Percentiles rank a stretch among this genome's conserved stretches.
phyloP scores from a whole-genome alignment of 2,797 vertebrate genomes.

The Orientallactaga sibirica region DNA sequence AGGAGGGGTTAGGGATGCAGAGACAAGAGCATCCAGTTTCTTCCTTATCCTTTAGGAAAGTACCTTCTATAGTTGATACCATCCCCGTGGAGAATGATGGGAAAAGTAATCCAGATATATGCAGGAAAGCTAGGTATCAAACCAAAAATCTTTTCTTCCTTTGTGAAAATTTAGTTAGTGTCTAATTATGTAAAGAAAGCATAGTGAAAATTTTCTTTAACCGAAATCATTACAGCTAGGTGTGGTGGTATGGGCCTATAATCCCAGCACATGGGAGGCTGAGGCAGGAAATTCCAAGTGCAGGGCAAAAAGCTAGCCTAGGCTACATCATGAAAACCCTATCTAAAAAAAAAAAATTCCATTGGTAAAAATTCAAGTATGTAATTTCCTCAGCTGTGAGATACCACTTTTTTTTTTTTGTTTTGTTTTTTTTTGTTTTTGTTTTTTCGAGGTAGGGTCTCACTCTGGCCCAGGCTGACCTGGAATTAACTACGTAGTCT shows the following conservation, averaged over 20 bases:
- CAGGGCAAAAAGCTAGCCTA: not conserved
- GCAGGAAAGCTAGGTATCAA: not conserved
- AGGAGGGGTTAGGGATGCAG: not conserved
- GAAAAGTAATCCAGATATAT: not conserved
- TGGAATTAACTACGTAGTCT: no score
- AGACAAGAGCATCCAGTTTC: constrained; percentile 14
- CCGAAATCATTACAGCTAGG: not conserved
- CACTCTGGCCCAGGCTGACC: no score
- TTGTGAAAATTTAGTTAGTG: constrained; percentile 30
- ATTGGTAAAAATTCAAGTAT: not conserved
- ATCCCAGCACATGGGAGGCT: not conserved
- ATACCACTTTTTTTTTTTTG: not conserved
- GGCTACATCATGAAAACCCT: not conserved
- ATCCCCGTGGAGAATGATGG: constrained; percentile 11
- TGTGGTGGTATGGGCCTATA: not conserved
- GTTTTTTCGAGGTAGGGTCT: no score
- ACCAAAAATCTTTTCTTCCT: not conserved
- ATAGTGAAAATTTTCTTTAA: not conserved
- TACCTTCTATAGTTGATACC: not conserved
- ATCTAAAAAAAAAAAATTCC: no score
- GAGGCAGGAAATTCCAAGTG: not conserved
- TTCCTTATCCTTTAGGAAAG: constrained; percentile 17
- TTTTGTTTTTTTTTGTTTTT: no score
- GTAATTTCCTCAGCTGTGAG: not conserved
- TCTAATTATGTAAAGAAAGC: constrained; percentile 29